Evolutionary conservation across 2,113 vertebrate species (phyloP).

Genomic region (Channa maculata): DNA sequence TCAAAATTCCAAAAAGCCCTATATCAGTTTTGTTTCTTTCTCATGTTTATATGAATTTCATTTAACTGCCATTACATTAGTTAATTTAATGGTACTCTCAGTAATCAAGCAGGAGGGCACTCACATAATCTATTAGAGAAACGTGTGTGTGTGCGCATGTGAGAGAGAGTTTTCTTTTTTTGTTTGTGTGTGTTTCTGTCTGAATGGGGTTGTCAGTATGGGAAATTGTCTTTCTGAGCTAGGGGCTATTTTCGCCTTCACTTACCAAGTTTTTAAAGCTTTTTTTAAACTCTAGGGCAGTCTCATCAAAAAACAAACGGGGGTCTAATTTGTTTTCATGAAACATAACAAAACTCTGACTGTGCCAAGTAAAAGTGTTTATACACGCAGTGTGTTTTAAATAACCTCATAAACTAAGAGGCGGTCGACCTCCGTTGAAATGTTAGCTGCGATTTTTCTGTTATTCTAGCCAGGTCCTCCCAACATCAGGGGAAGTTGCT

Average conservation of each 20-base stretch:
- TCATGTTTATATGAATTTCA: background rate
- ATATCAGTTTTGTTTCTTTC: background rate
- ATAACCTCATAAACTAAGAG: slow-evolving; percentile 32
- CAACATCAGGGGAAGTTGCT: slow-evolving; percentile 31
- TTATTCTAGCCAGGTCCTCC: slow-evolving; percentile 13
- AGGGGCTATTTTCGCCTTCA: slow-evolving; percentile 28
- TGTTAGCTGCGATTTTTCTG: slow-evolving; percentile 13
- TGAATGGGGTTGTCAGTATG: slow-evolving; percentile 6
- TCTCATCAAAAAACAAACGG: slow-evolving; percentile 55
- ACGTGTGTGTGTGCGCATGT: background rate
- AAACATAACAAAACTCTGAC: slow-evolving; percentile 39
- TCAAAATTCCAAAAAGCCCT: background rate
- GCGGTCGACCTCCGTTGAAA: slow-evolving; percentile 22
- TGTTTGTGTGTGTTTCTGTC: slow-evolving; percentile 15
- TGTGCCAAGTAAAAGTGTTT: slow-evolving; percentile 25
- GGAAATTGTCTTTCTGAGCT: slow-evolving; percentile 46
- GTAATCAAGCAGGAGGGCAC: slow-evolving; percentile 4
- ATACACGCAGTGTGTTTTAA: slow-evolving; percentile 19
- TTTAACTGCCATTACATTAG: slow-evolving; percentile 6
- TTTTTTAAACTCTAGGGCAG: slow-evolving; percentile 30
- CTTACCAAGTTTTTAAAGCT: slow-evolving; percentile 15
- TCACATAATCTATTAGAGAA: slow-evolving; percentile 13
- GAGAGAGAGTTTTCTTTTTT: slow-evolving; percentile 12
- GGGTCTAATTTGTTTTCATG: slow-evolving; percentile 53
- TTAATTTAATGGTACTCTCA: slow-evolving; percentile 17